Evolutionary conservation across 2,888 invertebrate species (phyloP).

Genomic region (Nowickia ferox): DNA sequence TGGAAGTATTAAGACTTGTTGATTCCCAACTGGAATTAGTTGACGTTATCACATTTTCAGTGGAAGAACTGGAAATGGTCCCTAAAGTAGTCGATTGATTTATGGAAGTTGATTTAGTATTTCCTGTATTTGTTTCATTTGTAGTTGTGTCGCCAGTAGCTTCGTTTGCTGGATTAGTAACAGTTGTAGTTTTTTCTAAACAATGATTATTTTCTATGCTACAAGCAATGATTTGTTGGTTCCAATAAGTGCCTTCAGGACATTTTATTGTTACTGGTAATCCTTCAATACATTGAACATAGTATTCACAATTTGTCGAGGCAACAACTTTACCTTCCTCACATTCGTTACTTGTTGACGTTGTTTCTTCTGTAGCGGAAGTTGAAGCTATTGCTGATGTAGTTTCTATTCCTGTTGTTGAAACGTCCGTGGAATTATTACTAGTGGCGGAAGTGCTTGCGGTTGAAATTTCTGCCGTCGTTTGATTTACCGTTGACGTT

Average conservation of each 20-base stretch:
- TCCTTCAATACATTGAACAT: slow-evolving; percentile 70
- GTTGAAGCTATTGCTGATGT: not conserved
- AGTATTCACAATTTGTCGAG: slow-evolving; percentile 34
- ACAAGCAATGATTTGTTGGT: slow-evolving; percentile 32
- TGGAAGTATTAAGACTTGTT: not conserved
- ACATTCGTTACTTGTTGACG: not conserved
- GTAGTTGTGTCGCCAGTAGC: not conserved
- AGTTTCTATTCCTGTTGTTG: not conserved
- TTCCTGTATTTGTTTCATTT: not conserved
- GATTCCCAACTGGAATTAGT: not conserved
- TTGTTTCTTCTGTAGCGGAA: slow-evolving; percentile 4
- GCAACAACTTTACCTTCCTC: slow-evolving; percentile 25
- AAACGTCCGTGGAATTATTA: not conserved
- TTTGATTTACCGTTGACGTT: not conserved
- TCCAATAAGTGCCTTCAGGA: slow-evolving; percentile 49
- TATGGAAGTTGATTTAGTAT: not conserved
- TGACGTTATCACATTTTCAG: not conserved
- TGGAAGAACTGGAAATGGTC: not conserved
- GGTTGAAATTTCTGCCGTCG: not conserved
- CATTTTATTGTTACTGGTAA: slow-evolving; percentile 36
- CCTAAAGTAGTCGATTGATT: no score
- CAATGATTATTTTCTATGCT: slow-evolving; percentile 23
- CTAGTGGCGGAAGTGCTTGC: not conserved
- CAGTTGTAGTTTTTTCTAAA: not conserved
- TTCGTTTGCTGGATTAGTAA: not conserved